phyloP scores from a whole-genome alignment of 2,113 vertebrate genomes.

The Notarius quadriscutis region DNA sequence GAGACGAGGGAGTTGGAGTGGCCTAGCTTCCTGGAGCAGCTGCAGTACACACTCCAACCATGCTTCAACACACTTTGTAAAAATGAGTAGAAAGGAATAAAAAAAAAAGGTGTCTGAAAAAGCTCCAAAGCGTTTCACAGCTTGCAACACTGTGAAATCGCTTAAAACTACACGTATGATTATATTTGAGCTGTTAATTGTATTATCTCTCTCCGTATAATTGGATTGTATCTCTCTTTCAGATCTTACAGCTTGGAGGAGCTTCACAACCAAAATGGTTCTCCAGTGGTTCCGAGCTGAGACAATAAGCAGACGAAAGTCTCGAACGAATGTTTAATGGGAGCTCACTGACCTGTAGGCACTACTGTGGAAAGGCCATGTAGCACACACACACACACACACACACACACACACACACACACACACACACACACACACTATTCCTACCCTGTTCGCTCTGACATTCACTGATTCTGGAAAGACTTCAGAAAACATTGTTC shows the following conservation, averaged over 20 bases:
- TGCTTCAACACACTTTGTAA: not conserved
- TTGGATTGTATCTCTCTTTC: not conserved
- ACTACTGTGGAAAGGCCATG: not conserved
- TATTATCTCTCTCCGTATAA: too few relatives aligned
- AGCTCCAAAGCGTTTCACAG: not conserved
- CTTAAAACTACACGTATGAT: too few relatives aligned
- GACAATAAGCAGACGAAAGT: not conserved
- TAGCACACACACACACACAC: not conserved
- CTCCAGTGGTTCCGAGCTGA: not conserved
- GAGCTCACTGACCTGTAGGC: constrained; percentile 1
- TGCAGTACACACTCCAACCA: constrained; percentile 10
- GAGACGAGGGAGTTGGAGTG: constrained; percentile 29
- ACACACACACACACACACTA: not conserved
- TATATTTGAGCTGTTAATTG: too few relatives aligned
- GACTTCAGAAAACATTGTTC: not conserved
- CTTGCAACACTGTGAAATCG: constrained; percentile 8
- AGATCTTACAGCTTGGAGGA: not conserved
- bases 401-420: too few relatives aligned
- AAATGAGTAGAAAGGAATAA: not conserved
- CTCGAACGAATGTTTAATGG: not conserved
- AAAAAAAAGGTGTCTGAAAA: not conserved
- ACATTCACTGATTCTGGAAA: not conserved
- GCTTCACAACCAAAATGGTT: not conserved
- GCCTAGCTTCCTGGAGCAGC: constrained; percentile 29
- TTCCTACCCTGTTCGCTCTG: not conserved